Conservation (phyloP, 1,140 invertebrate genomes). For the Dermatophagoides farinae region DNA sequence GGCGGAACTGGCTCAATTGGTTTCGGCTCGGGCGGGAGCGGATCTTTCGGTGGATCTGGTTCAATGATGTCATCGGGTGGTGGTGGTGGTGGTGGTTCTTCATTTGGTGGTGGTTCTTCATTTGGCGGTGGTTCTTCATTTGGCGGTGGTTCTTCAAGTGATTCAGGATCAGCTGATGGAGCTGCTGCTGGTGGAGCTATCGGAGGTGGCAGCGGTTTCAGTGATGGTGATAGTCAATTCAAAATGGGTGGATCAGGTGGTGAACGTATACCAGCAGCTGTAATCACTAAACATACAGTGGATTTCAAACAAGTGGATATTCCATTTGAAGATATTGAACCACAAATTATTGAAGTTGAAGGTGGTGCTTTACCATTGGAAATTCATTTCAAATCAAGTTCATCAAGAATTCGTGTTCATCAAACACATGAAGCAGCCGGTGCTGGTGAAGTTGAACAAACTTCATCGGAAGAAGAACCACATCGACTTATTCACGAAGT, state of each 20-base stretch:
- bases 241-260: neutral
- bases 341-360: constrained; percentile 14
- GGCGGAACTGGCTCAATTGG: too few species aligned
- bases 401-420: neutral
- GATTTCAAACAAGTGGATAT: constrained; percentile 9
- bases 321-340: constrained; percentile 7
- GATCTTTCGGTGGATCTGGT: neutral
- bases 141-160: neutral
- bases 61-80: neutral
- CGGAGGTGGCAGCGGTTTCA: neutral
- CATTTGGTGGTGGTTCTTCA: too few species aligned
- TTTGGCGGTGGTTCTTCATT: neutral
- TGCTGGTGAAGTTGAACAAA: constrained; percentile 11
- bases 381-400: constrained; percentile 9
- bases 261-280: constrained; percentile 8
- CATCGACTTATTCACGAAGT: constrained; percentile 6
- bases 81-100: neutral
- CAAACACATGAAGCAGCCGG: constrained; percentile 1
- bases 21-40: neutral
- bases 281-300: constrained; percentile 8
- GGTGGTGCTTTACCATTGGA: constrained; percentile 5
- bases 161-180: neutral
- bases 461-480: constrained; percentile 7
- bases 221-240: neutral
- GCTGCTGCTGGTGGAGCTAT: neutral